Evolutionary conservation across 2,113 vertebrate species (phyloP).

Genomic region (Cynopterus brachyotis): DNA sequence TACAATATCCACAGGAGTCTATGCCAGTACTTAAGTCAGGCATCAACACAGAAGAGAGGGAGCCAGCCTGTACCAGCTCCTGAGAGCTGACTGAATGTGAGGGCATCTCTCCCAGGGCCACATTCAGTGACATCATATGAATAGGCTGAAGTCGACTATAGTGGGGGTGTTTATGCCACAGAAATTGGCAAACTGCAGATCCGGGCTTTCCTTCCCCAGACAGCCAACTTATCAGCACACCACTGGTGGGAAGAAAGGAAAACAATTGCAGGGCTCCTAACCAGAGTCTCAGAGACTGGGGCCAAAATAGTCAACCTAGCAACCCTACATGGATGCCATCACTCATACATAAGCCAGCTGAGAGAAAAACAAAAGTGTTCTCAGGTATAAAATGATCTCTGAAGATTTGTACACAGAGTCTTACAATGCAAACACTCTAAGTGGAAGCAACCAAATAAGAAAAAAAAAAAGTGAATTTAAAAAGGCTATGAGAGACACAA

Average conservation of each 20-base stretch:
- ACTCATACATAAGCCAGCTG: background rate
- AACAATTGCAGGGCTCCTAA: background rate
- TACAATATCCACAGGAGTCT: background rate
- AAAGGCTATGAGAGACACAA: background rate
- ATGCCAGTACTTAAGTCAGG: background rate
- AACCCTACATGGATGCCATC: background rate
- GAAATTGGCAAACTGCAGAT: background rate
- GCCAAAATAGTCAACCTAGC: background rate
- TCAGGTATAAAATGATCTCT: background rate
- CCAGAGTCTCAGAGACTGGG: background rate
- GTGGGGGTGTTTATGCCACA: background rate
- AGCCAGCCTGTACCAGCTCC: background rate
- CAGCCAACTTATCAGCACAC: background rate
- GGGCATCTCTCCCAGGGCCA: background rate
- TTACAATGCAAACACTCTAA: background rate
- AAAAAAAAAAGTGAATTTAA: background rate
- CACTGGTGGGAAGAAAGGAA: background rate
- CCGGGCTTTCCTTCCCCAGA: background rate
- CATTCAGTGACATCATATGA: background rate
- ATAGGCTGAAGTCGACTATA: background rate
- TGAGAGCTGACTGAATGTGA: rapidly evolving
- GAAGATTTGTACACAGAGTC: background rate
- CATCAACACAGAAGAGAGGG: background rate
- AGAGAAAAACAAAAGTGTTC: background rate
- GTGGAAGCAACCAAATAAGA: background rate